phyloP scores from a whole-genome alignment of 2,797 vertebrate genomes.

The Pagetopsis macropterus region DNA sequence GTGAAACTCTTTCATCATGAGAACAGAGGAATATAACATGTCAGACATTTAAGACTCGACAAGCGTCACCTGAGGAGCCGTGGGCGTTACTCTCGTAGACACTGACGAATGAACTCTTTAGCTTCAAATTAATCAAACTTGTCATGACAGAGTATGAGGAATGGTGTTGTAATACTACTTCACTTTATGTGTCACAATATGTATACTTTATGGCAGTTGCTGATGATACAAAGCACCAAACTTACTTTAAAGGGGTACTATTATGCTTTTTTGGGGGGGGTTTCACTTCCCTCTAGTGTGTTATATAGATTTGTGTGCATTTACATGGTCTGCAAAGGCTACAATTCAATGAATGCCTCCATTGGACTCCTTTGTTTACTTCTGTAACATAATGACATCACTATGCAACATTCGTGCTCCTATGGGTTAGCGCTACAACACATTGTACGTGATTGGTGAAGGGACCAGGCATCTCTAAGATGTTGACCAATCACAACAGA shows the following conservation, averaged over 20 bases:
- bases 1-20: background rate
- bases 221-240: background rate
- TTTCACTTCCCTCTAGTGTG: background rate
- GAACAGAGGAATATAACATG: background rate
- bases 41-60: background rate
- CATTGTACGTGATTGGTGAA: too few relatives aligned
- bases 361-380: too few relatives aligned
- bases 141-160: conserved; percentile 5
- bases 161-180: conserved; percentile 15
- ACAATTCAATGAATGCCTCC: too few relatives aligned
- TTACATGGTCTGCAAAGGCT: too few relatives aligned
- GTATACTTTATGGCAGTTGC: background rate
- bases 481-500: too few relatives aligned
- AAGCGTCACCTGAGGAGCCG: background rate
- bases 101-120: background rate
- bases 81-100: conserved; percentile 11
- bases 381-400: too few relatives aligned
- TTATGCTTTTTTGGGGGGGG: too few relatives aligned
- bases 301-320: too few relatives aligned
- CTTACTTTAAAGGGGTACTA: background rate
- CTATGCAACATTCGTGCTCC: too few relatives aligned
- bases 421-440: too few relatives aligned
- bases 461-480: too few relatives aligned
- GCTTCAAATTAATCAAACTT: conserved; percentile 5
- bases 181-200: background rate